Evolutionary conservation across 2,113 vertebrate species (phyloP), one percentile per base, ranked within the genome.

Genomic region (Anas platyrhynchos): DNA sequence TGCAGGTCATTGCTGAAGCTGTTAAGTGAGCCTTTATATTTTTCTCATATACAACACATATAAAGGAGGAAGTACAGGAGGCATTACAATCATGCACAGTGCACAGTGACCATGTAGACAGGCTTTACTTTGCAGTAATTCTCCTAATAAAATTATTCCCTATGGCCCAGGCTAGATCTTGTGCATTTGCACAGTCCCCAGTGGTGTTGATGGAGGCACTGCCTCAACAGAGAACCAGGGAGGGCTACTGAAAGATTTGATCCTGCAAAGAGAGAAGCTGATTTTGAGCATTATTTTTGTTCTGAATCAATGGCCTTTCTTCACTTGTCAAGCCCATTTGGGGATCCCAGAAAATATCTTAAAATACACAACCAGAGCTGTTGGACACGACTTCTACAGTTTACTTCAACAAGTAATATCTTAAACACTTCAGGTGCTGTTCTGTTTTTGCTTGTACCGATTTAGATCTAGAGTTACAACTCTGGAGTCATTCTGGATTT

Each of bases 351-450:
- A 46, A 75, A 73, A 55, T 71, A 72, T 12, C 73, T 78, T 74
- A 56, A 69, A 77, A 63, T 5, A 38, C 4, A 44, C n/a, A 84
- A 5, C 4, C 54, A 86, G 31, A 52, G 21, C 3, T 61, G 72
- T 55, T 72, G 54, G n/a, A 9, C 4, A 26, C 14, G 13, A 3
- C 21, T 84, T 76, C 55, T 88, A 32, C 13, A 80, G 14, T 62
- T 73, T 56, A 23, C 84, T 92, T 89, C 65, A 79, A 80, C 11
- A 79, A 83, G 23, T 62, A 67, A 7, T 55, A 82, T 58, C 67
- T 65, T 52, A 83, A 87, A 76, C 46, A 13, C 13, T 14, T 31
- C 46, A 43, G 55, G 18, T 62, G 59, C 56, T 86, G 18, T 55
- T 89, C 55, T 76, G 31, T 54, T 85, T 89, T 83, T 16, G n/a